Base-by-base conservation (phyloP, 2,888 invertebrate species). In the Ceriagrion tenellum region DNA sequence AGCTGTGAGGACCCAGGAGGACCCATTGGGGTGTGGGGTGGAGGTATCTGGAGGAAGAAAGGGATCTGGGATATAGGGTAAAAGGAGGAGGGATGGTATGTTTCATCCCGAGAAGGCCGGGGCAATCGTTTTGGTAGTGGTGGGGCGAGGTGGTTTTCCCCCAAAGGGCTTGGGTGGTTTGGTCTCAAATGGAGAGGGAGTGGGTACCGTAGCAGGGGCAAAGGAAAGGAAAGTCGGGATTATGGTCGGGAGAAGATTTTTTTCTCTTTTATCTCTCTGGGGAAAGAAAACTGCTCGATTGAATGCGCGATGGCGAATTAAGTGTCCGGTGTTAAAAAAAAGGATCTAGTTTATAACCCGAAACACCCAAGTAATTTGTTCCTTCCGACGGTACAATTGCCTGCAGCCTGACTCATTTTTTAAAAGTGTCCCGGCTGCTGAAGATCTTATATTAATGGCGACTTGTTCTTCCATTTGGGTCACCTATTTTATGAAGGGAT, bases 121-220 rank as follows among this genome's bases (percentile, higher is more conserved):
- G 69, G n/a, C 69, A 23, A 23, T 4, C 26, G 69, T n/a, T 69
- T 20, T 20, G 69, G 26, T 10, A n/a, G 69, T 8, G 81, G 35
- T 35, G 18, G 20, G 81, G 81, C 81, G 81, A 30, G 81, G 81
- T 81, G 81, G 81, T 81, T 81, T 81, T 13, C 81, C 81, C 59
- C 59, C 20, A 20, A 3, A 18, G 81, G 81, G 81, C 18, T 81
- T 35, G 81, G 81, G 81, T 81, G 81, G 81, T 81, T 81, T 81
- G 81, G 30, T n/a, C 81, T 81, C 81, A 81, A 81, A 81, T 81
- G 81, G 81, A 81, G 81, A 81, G 81, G 18, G 16, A 59, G 59
- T 2, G 59, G 18, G 13, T 59, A 59, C 59, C 18, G 13, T 12
- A n/a, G 30, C 3, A 26, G 35, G 81, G 26, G 12, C 13, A 81